phyloP scores from a whole-genome alignment of 1,140 invertebrate species.

The Diorhabda elongata region DNA sequence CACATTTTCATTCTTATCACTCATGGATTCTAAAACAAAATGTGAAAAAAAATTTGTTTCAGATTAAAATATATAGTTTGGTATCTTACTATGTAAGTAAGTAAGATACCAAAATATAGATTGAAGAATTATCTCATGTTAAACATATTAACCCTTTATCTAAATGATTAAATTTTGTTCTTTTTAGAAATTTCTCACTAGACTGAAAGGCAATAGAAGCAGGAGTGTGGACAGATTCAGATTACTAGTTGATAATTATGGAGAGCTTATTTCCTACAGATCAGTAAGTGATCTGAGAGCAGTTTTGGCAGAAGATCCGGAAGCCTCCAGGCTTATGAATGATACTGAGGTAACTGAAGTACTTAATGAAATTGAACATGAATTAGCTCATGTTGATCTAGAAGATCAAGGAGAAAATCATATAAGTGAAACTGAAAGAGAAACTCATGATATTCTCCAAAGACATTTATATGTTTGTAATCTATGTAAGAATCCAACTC shows the following conservation, averaged over 20 bases:
- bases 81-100: too few species aligned
- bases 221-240: conserved; percentile 15
- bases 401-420: conserved; percentile 8
- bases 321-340: conserved; percentile 7
- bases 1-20: too few species aligned
- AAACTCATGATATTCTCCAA: conserved; percentile 17
- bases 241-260: conserved; percentile 16
- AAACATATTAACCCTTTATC: neutral
- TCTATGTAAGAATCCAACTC: neutral
- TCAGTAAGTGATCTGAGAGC: conserved; percentile 7
- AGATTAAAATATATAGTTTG: too few species aligned
- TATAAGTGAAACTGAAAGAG: neutral
- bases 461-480: conserved; percentile 4
- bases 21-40: too few species aligned
- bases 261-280: conserved; percentile 12
- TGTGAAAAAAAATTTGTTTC: too few species aligned
- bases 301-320: conserved; percentile 6
- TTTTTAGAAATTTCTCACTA: conserved; percentile 12
- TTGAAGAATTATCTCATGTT: neutral
- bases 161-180: neutral
- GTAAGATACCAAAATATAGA: too few species aligned
- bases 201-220: conserved; percentile 13
- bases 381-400: conserved; percentile 12
- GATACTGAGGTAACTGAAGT: conserved; percentile 10
- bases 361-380: conserved; percentile 13